A percentile compares a stretch with the other conserved stretches of the same genome.
These are phyloP conservation scores for Cossypha caffra DNA, from an alignment of 2,797 vertebrate species.

Conservation along the genomic window DNA sequence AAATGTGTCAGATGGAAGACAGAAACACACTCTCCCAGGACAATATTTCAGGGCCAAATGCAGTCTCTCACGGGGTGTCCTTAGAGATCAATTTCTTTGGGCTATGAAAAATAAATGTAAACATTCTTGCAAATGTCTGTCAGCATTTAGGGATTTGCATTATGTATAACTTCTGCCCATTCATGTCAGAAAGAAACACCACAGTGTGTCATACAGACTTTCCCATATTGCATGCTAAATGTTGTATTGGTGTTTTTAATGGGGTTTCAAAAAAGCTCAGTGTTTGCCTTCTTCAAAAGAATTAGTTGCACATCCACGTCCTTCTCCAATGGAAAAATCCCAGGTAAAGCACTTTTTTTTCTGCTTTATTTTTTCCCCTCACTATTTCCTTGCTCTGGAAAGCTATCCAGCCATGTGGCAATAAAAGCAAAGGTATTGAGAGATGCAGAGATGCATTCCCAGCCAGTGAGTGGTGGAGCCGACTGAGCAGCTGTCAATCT, in stretches of 20 bases:
- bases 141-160: conserved; percentile 20
- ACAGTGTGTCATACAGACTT: neutral
- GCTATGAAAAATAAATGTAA: conserved; percentile 65
- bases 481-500: neutral
- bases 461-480: neutral
- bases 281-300: neutral
- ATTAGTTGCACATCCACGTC: neutral
- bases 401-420: neutral
- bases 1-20: conserved; percentile 4
- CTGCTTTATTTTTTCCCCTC: rapidly evolving
- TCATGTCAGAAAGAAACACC: neutral
- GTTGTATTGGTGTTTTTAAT: neutral
- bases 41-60: conserved; percentile 29
- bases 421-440: neutral
- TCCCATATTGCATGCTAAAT: neutral
- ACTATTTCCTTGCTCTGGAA: neutral
- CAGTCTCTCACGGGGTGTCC: conserved; percentile 16
- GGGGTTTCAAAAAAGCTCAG: neutral
- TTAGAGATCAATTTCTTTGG: conserved; percentile 51
- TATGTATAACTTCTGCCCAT: neutral
- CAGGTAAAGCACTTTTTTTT: rapidly evolving
- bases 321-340: neutral
- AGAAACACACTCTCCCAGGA: neutral
- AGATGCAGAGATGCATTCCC: neutral
- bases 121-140: conserved; percentile 12